Conservation (phyloP, 2,888 invertebrate species). For the Selenia dentaria region DNA sequence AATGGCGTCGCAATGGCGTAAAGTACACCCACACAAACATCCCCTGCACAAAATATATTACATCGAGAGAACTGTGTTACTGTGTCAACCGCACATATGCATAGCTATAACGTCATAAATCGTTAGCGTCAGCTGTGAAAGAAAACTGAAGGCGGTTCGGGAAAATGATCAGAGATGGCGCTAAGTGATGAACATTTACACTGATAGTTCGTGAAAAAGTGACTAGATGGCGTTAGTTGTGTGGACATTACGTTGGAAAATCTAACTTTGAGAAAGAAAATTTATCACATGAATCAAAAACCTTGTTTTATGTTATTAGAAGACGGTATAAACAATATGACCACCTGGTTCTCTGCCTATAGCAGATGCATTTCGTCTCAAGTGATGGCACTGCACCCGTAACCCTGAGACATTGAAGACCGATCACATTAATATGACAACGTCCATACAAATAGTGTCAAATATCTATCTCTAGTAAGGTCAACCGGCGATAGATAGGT, state of each 20-base stretch:
- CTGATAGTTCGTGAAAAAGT: neutral
- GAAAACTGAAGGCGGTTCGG: constrained; percentile 10
- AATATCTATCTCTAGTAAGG: too few species aligned
- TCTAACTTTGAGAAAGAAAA: too few species aligned
- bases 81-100: constrained; percentile 11
- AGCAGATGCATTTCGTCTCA: too few species aligned
- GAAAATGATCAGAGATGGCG: constrained; percentile 15
- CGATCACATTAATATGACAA: too few species aligned
- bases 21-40: constrained; percentile 12
- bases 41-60: constrained; percentile 9
- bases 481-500: too few species aligned
- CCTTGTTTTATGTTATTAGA: too few species aligned
- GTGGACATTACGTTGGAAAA: neutral
- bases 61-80: constrained; percentile 20
- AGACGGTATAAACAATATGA: too few species aligned
- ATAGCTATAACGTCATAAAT: constrained; percentile 10
- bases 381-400: too few species aligned
- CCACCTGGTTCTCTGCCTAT: too few species aligned
- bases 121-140: constrained; percentile 23
- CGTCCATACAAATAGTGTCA: too few species aligned
- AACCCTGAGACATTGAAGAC: too few species aligned
- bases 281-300: too few species aligned
- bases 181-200: neutral
- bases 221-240: neutral
- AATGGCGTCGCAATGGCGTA: constrained; percentile 21